Evolutionary conservation across 2,113 vertebrate genomes (phyloP).

Genomic region (Cervus canadensis): DNA sequence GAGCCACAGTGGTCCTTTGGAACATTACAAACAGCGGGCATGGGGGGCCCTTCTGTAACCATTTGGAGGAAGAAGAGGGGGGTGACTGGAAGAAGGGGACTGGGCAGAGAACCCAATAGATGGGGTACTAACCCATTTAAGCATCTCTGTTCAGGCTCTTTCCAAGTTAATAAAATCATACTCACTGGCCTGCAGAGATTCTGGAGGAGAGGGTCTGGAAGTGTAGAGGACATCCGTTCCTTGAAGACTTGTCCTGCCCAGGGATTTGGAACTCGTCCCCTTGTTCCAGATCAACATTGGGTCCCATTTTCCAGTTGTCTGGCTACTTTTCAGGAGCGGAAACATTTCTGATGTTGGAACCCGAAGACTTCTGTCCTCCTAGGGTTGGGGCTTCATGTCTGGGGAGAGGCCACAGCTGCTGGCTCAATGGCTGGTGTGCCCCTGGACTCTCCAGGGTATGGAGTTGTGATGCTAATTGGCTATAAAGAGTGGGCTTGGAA

Average conservation of each 20-base stretch:
- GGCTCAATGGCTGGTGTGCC: neutral
- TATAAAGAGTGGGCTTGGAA: slow-evolving; percentile 70
- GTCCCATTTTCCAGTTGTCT: neutral
- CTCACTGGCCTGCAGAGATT: neutral
- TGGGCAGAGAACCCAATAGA: neutral
- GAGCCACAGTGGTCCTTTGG: neutral
- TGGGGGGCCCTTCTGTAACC: neutral
- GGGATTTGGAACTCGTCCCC: neutral
- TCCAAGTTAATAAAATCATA: neutral
- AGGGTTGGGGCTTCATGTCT: neutral
- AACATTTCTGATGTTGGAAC: neutral
- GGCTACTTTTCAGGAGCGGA: neutral
- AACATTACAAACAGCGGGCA: rapidly evolving
- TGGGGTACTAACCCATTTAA: neutral
- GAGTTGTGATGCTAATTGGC: slow-evolving; percentile 70
- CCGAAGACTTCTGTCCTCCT: neutral
- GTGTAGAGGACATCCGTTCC: neutral
- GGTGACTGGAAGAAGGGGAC: no score
- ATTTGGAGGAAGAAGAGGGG: neutral
- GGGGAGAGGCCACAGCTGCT: neutral
- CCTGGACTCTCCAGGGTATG: neutral
- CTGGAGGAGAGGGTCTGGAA: neutral
- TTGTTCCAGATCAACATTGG: neutral
- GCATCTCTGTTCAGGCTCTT: neutral
- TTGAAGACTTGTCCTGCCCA: neutral